Base-by-base conservation (phyloP, 2,888 invertebrate species). In the Erannis defoliaria region DNA sequence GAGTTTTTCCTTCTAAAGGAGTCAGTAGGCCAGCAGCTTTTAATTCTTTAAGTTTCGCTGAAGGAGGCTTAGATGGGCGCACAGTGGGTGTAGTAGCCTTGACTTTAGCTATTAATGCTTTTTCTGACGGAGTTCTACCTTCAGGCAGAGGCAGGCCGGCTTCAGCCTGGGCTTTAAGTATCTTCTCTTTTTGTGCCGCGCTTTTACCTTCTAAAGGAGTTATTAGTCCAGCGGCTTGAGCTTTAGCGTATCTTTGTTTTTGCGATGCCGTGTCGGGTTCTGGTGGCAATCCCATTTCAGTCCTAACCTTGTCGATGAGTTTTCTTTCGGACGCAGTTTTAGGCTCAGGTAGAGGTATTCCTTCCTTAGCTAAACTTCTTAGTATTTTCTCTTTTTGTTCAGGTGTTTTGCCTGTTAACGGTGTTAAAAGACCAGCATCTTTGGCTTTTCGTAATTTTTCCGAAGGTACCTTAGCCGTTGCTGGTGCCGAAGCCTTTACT, bases 51-150 rank as follows among this genome's bases (percentile, higher is more conserved):
- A 66, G 26, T 48, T 65, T 70, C 5, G 59, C 68, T 18, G 68
- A 42, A 0, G 42, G 42, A 0, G n/a, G 2, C 10, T 42, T 42
- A 21, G 18, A 16, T 19, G 38, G 16, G 2, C 12, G n/a, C 1
- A 10, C 1, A 12, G 21, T 0, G 0, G 40, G 42, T 42, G 12
- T 2, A 5, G 19, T 5, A 21, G 12, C 21, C n/a, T 42, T 62
- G 10, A 70, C 62, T 57, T 72, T 68, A 0, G 49, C 19, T 10
- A 68, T 61, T 0, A 80, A 40, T 6, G 70, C 71, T 60, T 79
- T 81, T 65, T 75, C 76, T 0, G 80, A 79, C 0, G 73, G 55
- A 0, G 76, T 75, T 40, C 70, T 61, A 1, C 78, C 78, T 71
- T 76, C 77, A 0, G 78, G 76, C 6, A 81, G 51, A 0, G 74